phyloP scores from a whole-genome alignment of 2,797 vertebrate species.

The Gymnoscopelus microlampas region DNA sequence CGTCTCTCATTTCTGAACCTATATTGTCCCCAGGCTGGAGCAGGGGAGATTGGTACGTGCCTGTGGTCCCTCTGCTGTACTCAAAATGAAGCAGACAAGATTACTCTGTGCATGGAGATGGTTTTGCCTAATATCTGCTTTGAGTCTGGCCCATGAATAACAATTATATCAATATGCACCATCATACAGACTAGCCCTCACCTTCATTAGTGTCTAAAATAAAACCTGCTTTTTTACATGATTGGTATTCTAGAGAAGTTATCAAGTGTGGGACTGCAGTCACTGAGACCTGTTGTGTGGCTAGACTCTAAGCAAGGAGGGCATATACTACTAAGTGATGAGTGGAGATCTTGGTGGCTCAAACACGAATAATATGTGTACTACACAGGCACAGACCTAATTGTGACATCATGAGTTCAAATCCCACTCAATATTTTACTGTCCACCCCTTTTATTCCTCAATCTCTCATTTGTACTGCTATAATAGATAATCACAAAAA shows the following conservation, averaged over 20 bases:
- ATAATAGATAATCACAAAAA: too few species aligned
- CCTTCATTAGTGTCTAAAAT: slow-evolving; percentile 72
- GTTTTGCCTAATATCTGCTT: slow-evolving; percentile 71
- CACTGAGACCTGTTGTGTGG: slow-evolving; percentile 54
- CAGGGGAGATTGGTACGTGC: slow-evolving; percentile 69
- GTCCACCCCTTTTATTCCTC: too few species aligned
- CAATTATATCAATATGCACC: slow-evolving; percentile 66
- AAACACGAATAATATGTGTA: too few species aligned
- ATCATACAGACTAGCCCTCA: slow-evolving; percentile 60
- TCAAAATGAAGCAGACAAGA: slow-evolving; percentile 75
- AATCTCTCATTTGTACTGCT: too few species aligned
- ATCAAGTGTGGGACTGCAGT: slow-evolving; percentile 48
- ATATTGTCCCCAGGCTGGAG: slow-evolving; percentile 62
- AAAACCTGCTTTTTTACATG: slow-evolving; percentile 53
- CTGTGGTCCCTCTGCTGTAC: slow-evolving; percentile 58
- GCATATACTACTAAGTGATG: slow-evolving; percentile 19
- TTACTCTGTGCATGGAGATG: slow-evolving; percentile 72
- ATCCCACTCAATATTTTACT: too few species aligned
- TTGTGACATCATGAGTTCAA: too few species aligned
- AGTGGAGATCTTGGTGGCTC: background rate
- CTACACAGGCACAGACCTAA: too few species aligned
- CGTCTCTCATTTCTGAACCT: slow-evolving; percentile 70
- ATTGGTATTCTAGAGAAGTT: slow-evolving; percentile 67
- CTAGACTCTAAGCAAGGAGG: slow-evolving; percentile 19
- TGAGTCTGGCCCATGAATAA: slow-evolving; percentile 60